These are phyloP conservation scores for Cossypha dichroa DNA, from an alignment of 2,797 vertebrate genomes.

Conservation along the genomic window DNA sequence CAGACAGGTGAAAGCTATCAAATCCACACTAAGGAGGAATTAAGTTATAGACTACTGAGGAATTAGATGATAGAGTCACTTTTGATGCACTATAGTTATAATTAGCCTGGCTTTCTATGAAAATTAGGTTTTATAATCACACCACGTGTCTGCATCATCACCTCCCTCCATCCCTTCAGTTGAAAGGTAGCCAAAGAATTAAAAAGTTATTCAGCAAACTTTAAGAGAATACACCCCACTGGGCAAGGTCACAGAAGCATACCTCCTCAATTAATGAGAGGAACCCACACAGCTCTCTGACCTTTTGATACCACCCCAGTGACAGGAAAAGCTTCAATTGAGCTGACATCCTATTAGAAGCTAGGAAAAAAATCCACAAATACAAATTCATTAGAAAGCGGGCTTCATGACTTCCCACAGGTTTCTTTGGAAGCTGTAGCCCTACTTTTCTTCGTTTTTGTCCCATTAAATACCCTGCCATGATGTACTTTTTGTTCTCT, in stretches of 20 bases:
- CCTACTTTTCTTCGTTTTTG: not conserved
- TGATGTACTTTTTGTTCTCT: not conserved
- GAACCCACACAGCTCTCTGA: not conserved
- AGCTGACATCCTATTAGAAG: constrained; percentile 5
- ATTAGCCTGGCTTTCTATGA: not conserved
- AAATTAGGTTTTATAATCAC: constrained; percentile 15
- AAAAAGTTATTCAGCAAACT: not conserved
- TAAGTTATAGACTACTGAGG: not conserved
- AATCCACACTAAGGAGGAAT: not conserved
- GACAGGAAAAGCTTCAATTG: not conserved
- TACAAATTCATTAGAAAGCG: not conserved
- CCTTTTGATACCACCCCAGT: not conserved
- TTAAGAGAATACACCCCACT: not conserved
- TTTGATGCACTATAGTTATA: not conserved
- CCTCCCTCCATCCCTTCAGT: not conserved
- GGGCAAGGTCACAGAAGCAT: not conserved
- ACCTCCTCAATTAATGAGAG: not conserved
- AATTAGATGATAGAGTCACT: not conserved
- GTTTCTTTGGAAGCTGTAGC: not conserved
- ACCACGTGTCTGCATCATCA: not conserved
- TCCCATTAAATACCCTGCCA: not conserved
- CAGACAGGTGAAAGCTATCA: not conserved
- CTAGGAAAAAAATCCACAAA: not conserved
- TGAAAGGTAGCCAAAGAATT: not conserved
- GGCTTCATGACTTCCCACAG: not conserved